Evolutionary conservation across 1,140 invertebrate species (phyloP).

Genomic region (Popillia japonica): DNA sequence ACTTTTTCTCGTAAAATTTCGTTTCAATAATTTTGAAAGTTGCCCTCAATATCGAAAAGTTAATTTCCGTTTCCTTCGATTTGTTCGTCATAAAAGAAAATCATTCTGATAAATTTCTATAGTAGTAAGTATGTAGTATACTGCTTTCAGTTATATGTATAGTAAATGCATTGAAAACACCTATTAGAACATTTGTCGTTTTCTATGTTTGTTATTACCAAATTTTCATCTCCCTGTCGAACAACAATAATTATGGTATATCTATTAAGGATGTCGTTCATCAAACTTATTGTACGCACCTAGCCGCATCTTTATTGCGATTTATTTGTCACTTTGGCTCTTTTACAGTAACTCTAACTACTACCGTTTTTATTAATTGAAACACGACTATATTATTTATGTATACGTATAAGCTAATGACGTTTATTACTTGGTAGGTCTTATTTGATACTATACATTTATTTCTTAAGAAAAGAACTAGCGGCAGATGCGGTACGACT

Average conservation of each 20-base stretch:
- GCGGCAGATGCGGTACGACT: neutral
- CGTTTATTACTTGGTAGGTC: neutral
- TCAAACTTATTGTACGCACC: neutral
- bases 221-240: neutral
- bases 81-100: too few species aligned
- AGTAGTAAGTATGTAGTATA: too few species aligned
- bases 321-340: neutral
- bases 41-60: too few species aligned
- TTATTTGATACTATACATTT: too few species aligned
- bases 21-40: too few species aligned
- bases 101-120: too few species aligned
- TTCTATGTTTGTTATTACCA: neutral
- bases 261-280: neutral
- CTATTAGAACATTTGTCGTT: neutral
- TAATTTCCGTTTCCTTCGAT: too few species aligned
- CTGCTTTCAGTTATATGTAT: neutral
- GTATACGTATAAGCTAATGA: neutral
- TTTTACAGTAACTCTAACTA: neutral
- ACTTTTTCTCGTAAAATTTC: too few species aligned
- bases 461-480: too few species aligned
- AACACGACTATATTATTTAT: too few species aligned
- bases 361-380: too few species aligned
- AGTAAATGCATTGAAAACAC: constrained; percentile 15
- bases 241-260: neutral
- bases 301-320: neutral